Conservation (phyloP, 2,113 vertebrate genomes). For the Coregonus clupeaformis region DNA sequence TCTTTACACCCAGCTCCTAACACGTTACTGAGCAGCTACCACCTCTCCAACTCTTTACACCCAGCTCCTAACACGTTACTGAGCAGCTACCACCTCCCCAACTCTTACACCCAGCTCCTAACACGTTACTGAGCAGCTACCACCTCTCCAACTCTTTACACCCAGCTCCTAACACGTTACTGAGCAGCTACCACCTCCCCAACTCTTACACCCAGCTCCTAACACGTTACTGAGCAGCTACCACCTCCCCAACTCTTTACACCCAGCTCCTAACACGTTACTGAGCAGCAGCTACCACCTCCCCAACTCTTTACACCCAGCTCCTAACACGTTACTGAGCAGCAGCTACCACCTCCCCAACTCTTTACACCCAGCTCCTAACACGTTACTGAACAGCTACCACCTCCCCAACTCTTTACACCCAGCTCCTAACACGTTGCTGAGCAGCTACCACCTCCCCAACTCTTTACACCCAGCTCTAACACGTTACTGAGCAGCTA, state of each 20-base stretch:
- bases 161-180: too few species aligned
- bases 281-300: neutral
- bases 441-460: neutral
- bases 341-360: constrained; percentile 9
- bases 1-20: too few species aligned
- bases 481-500: neutral
- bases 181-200: neutral
- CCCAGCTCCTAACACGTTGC: too few species aligned
- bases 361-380: too few species aligned
- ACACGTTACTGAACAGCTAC: neutral
- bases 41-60: constrained; percentile 15
- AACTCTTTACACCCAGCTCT: constrained; percentile 13
- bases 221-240: neutral
- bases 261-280: too few species aligned
- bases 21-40: neutral
- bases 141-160: constrained; percentile 14
- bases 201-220: too few species aligned
- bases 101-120: too few species aligned
- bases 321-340: neutral
- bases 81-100: constrained; percentile 4
- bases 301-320: constrained; percentile 14
- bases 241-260: constrained; percentile 12
- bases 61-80: too few species aligned
- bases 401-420: constrained; percentile 13
- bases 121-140: neutral